Evolutionary conservation across 2,888 invertebrate species (phyloP).

Genomic region (Drosophila algonquin): DNA sequence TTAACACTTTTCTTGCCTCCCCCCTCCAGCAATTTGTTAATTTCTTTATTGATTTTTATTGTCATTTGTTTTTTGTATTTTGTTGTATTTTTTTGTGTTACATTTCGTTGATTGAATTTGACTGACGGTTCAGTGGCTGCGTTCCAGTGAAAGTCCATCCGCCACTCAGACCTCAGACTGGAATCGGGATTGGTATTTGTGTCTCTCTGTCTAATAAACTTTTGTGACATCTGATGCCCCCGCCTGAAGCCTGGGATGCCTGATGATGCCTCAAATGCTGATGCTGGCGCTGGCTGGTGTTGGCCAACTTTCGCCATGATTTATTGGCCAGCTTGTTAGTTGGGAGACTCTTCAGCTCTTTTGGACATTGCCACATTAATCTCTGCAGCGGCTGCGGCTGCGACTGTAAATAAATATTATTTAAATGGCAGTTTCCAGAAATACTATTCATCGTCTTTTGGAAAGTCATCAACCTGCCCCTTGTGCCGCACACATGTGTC

Average conservation of each 20-base stretch:
- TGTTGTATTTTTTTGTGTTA: conserved; percentile 24
- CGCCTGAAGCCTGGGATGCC: conserved; percentile 22
- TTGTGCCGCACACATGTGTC: not conserved
- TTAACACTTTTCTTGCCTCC: conserved; percentile 59
- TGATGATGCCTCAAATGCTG: no score
- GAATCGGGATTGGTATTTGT: conserved; percentile 39
- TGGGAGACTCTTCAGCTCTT: conserved; percentile 10
- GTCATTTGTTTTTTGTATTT: conserved; percentile 53
- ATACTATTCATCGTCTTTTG: not conserved
- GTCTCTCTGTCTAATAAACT: conserved; percentile 50
- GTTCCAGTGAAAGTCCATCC: conserved; percentile 36
- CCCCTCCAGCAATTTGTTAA: conserved; percentile 70
- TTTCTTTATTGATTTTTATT: conserved; percentile 79
- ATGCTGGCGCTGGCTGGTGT: not conserved
- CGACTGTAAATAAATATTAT: conserved; percentile 64
- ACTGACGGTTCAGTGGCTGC: conserved; percentile 24
- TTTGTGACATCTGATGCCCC: conserved; percentile 56
- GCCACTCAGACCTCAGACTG: not conserved
- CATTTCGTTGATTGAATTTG: conserved; percentile 56
- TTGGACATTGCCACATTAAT: conserved; percentile 63
- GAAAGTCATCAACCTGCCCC: conserved; percentile 34
- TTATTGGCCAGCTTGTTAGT: conserved; percentile 71
- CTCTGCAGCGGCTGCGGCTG: conserved; percentile 42
- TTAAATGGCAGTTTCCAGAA: conserved; percentile 52
- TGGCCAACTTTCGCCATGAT: conserved; percentile 73